These are phyloP conservation scores for Rhimphoctona megacephalus DNA, from an alignment of 2,888 invertebrate genomes.

Conservation along the genomic window DNA sequence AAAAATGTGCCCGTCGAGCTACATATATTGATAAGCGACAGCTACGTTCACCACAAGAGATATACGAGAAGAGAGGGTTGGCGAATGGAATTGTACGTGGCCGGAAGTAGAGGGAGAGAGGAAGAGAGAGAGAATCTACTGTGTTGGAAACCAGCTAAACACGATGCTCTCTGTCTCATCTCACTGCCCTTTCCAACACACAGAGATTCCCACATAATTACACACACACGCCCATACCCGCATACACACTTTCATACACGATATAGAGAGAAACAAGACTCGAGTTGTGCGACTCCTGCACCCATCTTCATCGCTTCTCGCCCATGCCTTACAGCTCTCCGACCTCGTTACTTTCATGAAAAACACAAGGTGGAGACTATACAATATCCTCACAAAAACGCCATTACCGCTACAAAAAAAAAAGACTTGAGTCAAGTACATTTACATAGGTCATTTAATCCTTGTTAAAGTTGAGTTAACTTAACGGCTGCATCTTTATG, in stretches of 20 bases:
- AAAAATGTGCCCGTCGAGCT: conserved; percentile 8
- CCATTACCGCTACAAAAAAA: background rate
- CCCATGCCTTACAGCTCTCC: conserved; percentile 24
- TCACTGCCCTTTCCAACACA: conserved; percentile 13
- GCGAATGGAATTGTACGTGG: conserved; percentile 67
- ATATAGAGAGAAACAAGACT: conserved; percentile 43
- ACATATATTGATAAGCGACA: conserved; percentile 44
- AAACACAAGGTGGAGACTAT: conserved; percentile 38
- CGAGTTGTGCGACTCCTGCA: conserved; percentile 7
- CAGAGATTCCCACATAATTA: background rate
- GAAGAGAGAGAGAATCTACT: conserved; percentile 8
- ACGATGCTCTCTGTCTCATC: conserved; percentile 12
- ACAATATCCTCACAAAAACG: conserved; percentile 30
- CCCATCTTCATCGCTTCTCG: background rate
- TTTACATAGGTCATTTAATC: background rate
- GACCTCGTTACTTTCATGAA: conserved; percentile 61
- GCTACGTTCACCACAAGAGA: conserved; percentile 33
- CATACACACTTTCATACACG: background rate
- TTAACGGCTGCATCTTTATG: background rate
- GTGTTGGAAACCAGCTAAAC: conserved; percentile 15
- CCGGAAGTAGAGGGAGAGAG: conserved; percentile 53
- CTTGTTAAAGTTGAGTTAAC: background rate
- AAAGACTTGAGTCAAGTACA: background rate
- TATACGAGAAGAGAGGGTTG: conserved; percentile 35
- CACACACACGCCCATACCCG: background rate